Conservation (phyloP, 2,888 invertebrate species). For the Entomobrya proxima region DNA sequence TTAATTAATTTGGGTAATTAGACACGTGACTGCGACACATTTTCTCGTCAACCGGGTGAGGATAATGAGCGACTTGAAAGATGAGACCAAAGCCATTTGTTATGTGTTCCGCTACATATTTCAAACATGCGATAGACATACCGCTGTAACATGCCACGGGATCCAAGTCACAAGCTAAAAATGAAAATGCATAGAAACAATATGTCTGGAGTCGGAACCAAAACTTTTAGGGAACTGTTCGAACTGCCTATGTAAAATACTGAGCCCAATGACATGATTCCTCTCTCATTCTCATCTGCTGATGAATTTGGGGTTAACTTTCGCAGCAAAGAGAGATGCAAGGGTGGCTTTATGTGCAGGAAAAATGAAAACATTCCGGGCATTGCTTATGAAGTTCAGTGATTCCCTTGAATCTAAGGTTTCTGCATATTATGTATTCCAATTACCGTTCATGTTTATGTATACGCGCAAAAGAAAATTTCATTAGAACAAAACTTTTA, state of each 20-base stretch:
- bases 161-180: neutral
- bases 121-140: slow-evolving; percentile 45
- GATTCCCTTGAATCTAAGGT: too few species aligned
- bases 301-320: slow-evolving; percentile 21
- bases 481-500: too few species aligned
- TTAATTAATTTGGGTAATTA: slow-evolving; percentile 69
- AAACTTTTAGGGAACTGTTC: neutral
- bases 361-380: neutral
- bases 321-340: neutral
- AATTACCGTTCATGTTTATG: too few species aligned
- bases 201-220: too few species aligned
- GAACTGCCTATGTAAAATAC: too few species aligned
- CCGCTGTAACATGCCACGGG: slow-evolving; percentile 12
- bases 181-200: neutral
- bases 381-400: too few species aligned
- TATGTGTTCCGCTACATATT: slow-evolving; percentile 61
- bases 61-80: slow-evolving; percentile 67
- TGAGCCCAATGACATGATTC: neutral
- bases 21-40: slow-evolving; percentile 68
- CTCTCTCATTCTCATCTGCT: neutral
- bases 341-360: slow-evolving; percentile 2
- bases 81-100: slow-evolving; percentile 63
- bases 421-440: too few species aligned
- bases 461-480: too few species aligned
- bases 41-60: slow-evolving; percentile 62